Evolutionary conservation across 2,888 invertebrate genomes (phyloP), one percentile per base, ranked within the genome.

Genomic region (Stenoptilia bipunctidactyla): DNA sequence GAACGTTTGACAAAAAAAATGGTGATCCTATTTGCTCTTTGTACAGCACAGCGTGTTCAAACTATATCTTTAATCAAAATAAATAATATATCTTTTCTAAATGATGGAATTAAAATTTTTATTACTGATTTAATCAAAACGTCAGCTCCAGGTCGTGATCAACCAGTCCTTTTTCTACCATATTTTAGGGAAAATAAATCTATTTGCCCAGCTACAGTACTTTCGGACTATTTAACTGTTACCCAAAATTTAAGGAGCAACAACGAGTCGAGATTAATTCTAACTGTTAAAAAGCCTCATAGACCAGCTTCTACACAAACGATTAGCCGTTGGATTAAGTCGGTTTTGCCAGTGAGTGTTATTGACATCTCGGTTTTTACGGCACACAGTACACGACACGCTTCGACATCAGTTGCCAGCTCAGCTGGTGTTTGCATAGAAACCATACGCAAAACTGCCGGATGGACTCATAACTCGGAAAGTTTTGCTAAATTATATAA

Each of bases 161-260:
- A 30, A 30, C 4, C 30, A n/a, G 30, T 30, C 4, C 12, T 30
- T 9, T 30, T 30, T 12, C 30, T 30, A 30, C n/a, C n/a, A n/a
- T n/a, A n/a, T n/a, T n/a, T n/a, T n/a, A n/a, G n/a, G n/a, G n/a
- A n/a, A n/a, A n/a, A n/a, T n/a, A n/a, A n/a, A n/a, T n/a, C n/a
- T n/a, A n/a, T n/a, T n/a, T n/a, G n/a, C n/a, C n/a, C 30, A n/a
- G 30, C 30, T 30, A 30, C 30, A 30, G 30, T 10, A n/a, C 30
- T 30, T 8, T 30, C 30, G 12, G 30, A 30, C 12, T 30, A 30
- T 12, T n/a, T 30, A n/a, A n/a, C 12, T 30, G n/a, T 10, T 3
- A 30, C 30, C 30, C 9, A 30, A 8, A 30, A 30, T n/a, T 30
- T 30, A n/a, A 30, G 30, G 10, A 30, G 2, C 12, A 12, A 30